Percentiles rank a stretch among this genome's conserved stretches.
phyloP scores from a whole-genome alignment of 2,797 vertebrate species.

The Periparus ater region DNA sequence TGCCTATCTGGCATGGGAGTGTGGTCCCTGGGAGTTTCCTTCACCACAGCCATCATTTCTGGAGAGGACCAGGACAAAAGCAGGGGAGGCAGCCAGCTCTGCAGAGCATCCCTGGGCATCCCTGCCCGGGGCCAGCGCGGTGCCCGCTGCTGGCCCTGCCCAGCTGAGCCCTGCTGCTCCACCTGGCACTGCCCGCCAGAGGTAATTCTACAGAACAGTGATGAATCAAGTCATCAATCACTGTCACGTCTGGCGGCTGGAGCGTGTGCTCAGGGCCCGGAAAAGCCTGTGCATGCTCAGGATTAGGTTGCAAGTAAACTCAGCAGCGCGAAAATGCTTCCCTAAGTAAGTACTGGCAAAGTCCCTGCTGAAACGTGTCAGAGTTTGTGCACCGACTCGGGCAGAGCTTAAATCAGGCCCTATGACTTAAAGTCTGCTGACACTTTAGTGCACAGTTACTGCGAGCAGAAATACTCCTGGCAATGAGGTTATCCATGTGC shows the following conservation, averaged over 20 bases:
- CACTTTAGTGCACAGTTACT: background rate
- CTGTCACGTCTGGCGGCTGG: conserved; percentile 40
- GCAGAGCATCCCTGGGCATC: conserved; percentile 13
- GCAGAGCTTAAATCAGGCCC: conserved; percentile 16
- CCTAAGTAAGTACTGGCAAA: conserved; percentile 52
- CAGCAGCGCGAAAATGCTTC: conserved; percentile 44
- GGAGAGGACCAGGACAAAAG: background rate
- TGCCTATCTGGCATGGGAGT: background rate
- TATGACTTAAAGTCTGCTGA: conserved; percentile 53
- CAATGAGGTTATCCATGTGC: conserved; percentile 63
- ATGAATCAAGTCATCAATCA: conserved; percentile 69
- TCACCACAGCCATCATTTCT: background rate
- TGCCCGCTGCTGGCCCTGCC: background rate
- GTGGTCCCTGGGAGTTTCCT: background rate
- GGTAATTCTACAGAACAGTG: conserved; percentile 8
- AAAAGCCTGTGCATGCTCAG: conserved; percentile 63
- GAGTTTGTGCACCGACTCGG: background rate
- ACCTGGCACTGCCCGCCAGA: conserved; percentile 29
- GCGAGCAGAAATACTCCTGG: conserved; percentile 47
- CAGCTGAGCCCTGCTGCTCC: background rate
- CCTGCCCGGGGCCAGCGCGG: background rate
- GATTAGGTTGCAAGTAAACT: conserved; percentile 72
- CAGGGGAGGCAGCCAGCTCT: background rate
- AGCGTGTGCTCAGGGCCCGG: conserved; percentile 9
- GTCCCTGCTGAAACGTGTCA: conserved; percentile 29